Conservation (phyloP, 2,888 invertebrate genomes). For the Polydrusus cervinus region DNA sequence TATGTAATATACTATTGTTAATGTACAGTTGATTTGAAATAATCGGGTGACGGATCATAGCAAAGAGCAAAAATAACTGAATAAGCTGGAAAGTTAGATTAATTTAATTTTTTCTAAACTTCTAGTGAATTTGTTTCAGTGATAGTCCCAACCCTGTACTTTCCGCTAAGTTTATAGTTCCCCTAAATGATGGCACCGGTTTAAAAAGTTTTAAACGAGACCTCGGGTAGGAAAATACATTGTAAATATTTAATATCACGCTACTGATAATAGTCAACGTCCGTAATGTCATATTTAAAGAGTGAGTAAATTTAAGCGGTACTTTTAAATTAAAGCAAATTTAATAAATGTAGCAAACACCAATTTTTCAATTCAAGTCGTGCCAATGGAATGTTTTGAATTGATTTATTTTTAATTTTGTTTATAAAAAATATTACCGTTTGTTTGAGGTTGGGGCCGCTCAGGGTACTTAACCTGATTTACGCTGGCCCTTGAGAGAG, state of each 20-base stretch:
- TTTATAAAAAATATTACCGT: background rate
- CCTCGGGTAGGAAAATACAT: background rate
- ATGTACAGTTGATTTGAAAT: no score
- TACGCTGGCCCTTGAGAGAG: background rate
- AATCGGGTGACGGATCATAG: no score
- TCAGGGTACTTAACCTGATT: background rate
- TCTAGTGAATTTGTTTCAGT: no score
- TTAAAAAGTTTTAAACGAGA: no score
- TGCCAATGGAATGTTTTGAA: slow-evolving; percentile 26
- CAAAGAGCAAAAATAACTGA: no score
- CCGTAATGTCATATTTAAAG: slow-evolving; percentile 21
- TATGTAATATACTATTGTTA: no score
- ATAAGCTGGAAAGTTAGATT: no score
- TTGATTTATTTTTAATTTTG: slow-evolving; percentile 15
- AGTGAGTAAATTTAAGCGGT: slow-evolving; percentile 19
- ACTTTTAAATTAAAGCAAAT: slow-evolving; percentile 37
- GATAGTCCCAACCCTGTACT: no score
- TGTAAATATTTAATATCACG: background rate
- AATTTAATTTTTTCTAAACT: no score
- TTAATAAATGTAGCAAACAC: slow-evolving; percentile 32
- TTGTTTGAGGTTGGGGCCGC: background rate
- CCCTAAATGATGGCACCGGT: no score
- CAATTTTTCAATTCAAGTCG: slow-evolving; percentile 43
- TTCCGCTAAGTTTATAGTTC: no score
- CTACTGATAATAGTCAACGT: slow-evolving; percentile 34